phyloP scores from a whole-genome alignment of 2,797 vertebrate species.

The Avahi laniger region DNA sequence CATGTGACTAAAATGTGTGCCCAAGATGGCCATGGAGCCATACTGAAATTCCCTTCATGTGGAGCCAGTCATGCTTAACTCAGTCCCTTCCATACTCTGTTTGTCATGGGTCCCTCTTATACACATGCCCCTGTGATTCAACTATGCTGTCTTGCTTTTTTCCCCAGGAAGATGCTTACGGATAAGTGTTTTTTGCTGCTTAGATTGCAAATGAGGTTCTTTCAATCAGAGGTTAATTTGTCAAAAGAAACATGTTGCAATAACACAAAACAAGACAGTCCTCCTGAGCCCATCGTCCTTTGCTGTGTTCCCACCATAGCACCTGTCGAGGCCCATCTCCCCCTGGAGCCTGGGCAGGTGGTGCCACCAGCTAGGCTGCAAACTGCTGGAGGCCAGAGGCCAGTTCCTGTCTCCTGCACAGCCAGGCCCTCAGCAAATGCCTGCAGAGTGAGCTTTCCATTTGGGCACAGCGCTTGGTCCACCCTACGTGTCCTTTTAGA shows the following conservation, averaged over 20 bases:
- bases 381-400: neutral
- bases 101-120: neutral
- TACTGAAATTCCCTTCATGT: neutral
- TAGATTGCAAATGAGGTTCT: conserved; percentile 1
- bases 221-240: neutral
- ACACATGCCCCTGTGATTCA: neutral
- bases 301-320: neutral
- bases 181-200: neutral
- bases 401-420: neutral
- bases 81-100: neutral
- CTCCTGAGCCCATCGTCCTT: neutral
- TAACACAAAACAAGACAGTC: neutral
- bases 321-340: neutral
- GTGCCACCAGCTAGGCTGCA: neutral
- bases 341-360: too few relatives aligned
- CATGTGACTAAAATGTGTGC: neutral
- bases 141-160: neutral
- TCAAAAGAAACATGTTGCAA: neutral
- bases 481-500: neutral
- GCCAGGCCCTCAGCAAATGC: neutral
- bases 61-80: neutral
- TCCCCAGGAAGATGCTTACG: neutral
- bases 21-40: neutral
- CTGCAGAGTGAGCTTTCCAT: neutral
- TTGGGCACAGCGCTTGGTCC: neutral